These are phyloP conservation scores for Anoplius nigerrimus DNA, from an alignment of 2,888 invertebrate genomes.

Conservation along the genomic window DNA sequence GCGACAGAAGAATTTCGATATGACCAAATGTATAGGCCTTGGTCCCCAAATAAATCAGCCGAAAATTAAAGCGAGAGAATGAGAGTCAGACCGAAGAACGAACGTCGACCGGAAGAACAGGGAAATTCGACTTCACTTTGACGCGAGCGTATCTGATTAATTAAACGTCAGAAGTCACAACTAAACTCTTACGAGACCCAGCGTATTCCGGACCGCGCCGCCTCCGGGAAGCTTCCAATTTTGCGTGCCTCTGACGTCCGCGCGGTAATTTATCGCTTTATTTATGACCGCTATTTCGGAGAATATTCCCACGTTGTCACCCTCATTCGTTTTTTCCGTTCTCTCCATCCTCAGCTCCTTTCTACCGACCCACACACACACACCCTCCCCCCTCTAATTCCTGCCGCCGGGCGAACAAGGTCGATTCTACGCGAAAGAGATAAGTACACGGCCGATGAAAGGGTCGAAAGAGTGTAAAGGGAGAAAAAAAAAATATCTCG, in stretches of 20 bases:
- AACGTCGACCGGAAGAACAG: background rate
- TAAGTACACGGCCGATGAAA: too few species aligned
- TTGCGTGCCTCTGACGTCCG: conserved; percentile 15
- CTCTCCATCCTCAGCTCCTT: background rate
- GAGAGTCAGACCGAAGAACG: conserved; percentile 3
- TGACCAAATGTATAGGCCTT: too few species aligned
- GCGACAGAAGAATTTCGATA: too few species aligned
- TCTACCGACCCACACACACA: background rate
- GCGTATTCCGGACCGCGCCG: too few species aligned
- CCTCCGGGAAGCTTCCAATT: conserved; percentile 18
- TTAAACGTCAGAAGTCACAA: conserved; percentile 33
- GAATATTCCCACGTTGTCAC: background rate
- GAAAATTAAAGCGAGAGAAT: too few species aligned
- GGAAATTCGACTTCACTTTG: conserved; percentile 23
- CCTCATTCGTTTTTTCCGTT: conserved; percentile 1
- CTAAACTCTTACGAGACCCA: conserved; percentile 18
- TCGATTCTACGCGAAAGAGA: too few species aligned
- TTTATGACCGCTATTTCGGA: conserved; percentile 24
- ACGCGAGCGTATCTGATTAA: conserved; percentile 28
- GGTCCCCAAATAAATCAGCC: too few species aligned
- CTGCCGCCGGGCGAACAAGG: background rate
- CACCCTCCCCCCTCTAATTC: background rate
- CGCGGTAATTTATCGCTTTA: conserved; percentile 22
- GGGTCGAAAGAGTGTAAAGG: too few species aligned
- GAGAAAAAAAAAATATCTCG: too few species aligned